These are phyloP conservation scores for Neosilurus hyrtlii DNA, from an alignment of 2,797 vertebrate species.

Conservation along the genomic window DNA sequence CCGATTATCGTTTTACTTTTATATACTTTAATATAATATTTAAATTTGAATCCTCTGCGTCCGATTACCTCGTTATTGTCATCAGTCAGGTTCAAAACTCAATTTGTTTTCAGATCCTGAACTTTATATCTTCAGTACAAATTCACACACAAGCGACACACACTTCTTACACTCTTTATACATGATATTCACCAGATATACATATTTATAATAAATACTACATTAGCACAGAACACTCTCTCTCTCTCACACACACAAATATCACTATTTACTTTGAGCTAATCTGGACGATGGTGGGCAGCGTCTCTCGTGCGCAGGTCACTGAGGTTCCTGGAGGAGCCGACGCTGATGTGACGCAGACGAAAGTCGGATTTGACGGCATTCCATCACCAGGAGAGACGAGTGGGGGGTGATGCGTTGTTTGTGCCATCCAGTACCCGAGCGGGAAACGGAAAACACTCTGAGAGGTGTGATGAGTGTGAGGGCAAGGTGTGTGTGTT, in stretches of 20 bases:
- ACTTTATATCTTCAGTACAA: background rate
- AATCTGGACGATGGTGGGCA: conserved; percentile 3
- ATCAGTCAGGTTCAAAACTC: background rate
- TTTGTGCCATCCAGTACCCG: background rate
- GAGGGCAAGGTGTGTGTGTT: background rate
- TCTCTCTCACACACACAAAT: background rate
- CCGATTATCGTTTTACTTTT: no score
- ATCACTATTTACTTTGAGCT: conserved; percentile 50
- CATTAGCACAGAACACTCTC: conserved; percentile 78
- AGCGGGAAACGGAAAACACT: conserved; percentile 20
- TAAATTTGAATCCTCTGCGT: no score
- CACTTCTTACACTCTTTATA: conserved; percentile 75
- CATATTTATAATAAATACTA: conserved; percentile 75
- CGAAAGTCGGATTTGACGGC: background rate
- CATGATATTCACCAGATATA: conserved; percentile 80
- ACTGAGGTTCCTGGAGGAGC: conserved; percentile 5
- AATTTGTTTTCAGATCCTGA: background rate
- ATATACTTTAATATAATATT: no score
- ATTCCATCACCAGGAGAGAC: background rate
- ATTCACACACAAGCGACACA: conserved; percentile 57
- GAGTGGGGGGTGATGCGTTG: background rate
- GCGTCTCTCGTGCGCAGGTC: background rate
- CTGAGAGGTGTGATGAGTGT: conserved; percentile 13
- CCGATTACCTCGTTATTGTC: background rate
- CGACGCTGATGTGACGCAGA: background rate